phyloP scores from a whole-genome alignment of 1,140 invertebrate genomes.

The Brachionus plicatilis region DNA sequence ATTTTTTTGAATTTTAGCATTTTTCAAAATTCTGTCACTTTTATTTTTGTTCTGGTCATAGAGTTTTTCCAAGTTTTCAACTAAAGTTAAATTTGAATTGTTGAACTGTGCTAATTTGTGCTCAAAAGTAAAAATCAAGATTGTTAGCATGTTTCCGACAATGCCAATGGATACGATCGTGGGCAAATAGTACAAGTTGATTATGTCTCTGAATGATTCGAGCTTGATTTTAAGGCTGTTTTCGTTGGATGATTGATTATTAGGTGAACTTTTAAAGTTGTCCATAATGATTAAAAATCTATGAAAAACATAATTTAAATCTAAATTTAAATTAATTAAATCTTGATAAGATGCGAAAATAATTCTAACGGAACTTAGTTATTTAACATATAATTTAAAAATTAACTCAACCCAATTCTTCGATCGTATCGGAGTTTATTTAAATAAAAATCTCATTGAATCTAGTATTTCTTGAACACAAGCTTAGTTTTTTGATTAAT shows the following conservation, averaged over 20 bases:
- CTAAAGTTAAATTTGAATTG: neutral
- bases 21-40: neutral
- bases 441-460: too few species aligned
- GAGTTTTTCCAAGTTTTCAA: neutral
- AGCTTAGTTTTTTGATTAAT: too few species aligned
- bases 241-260: neutral
- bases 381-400: too few species aligned
- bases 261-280: neutral
- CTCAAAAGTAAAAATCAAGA: neutral
- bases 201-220: neutral
- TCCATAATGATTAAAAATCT: neutral
- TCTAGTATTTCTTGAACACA: too few species aligned
- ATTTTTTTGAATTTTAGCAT: neutral
- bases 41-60: neutral
- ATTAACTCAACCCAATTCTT: too few species aligned
- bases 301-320: neutral
- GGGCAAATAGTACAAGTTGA: conserved; percentile 30
- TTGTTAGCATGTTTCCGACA: neutral
- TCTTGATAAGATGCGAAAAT: neutral
- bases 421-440: too few species aligned
- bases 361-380: too few species aligned
- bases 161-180: conserved; percentile 4
- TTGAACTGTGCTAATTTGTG: neutral
- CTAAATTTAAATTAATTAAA: neutral
- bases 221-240: neutral